Evolutionary conservation across 2,113 vertebrate genomes (phyloP).

Genomic region (Thermophis baileyi): DNA sequence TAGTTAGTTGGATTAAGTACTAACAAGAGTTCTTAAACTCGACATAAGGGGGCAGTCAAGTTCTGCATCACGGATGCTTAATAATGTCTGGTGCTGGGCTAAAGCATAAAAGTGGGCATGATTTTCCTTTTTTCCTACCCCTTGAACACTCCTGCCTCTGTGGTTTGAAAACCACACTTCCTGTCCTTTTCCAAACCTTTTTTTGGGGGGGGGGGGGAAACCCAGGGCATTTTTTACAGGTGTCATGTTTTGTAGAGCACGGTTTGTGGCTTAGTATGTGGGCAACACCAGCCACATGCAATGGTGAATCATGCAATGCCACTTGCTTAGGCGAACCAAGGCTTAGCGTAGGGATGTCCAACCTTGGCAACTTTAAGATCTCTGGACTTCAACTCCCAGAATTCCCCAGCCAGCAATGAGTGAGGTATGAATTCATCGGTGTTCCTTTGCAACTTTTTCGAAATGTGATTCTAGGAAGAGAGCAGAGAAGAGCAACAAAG

Average conservation of each 20-base stretch:
- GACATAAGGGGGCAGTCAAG: constrained; percentile 9
- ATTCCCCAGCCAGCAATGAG: too few relatives aligned
- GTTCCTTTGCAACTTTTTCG: too few relatives aligned
- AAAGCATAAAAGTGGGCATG: neutral
- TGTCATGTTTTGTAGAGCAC: too few relatives aligned
- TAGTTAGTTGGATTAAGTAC: neutral
- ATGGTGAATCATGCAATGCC: neutral
- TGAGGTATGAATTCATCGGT: too few relatives aligned
- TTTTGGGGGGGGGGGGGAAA: too few relatives aligned
- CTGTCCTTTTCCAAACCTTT: too few relatives aligned
- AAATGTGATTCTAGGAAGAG: too few relatives aligned
- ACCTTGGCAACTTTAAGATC: too few relatives aligned
- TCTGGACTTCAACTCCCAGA: too few relatives aligned
- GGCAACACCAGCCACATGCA: neutral
- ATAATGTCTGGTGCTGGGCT: neutral
- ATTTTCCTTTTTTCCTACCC: neutral
- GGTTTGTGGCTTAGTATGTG: neutral
- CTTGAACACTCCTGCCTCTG: neutral
- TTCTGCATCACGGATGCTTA: neutral
- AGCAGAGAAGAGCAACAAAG: too few relatives aligned
- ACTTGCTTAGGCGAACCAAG: neutral
- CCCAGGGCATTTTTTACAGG: too few relatives aligned
- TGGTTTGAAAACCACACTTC: neutral
- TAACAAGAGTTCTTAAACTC: neutral
- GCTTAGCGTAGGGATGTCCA: too few relatives aligned